phyloP scores from a whole-genome alignment of 2,797 vertebrate genomes.

The Poecilia wingei region DNA sequence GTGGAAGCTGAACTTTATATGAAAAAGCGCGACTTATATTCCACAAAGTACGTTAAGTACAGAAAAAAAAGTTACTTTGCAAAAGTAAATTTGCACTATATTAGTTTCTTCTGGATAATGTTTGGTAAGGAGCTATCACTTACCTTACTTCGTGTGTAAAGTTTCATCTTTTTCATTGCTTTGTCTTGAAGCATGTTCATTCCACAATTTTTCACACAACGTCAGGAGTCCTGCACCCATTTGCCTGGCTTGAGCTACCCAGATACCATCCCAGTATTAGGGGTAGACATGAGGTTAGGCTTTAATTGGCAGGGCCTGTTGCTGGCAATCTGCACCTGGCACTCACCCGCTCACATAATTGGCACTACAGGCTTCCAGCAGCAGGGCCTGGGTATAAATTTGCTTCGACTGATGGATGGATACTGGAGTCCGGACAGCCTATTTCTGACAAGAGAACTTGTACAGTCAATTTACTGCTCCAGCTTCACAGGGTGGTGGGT shows the following conservation, averaged over 20 bases:
- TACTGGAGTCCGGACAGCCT: constrained; percentile 72
- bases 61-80: constrained; percentile 10
- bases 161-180: constrained; percentile 2
- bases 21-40: neutral
- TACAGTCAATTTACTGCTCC: constrained; percentile 72
- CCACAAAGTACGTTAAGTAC: neutral
- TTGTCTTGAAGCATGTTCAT: constrained; percentile 43
- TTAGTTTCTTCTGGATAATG: constrained; percentile 17
- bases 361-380: constrained; percentile 68
- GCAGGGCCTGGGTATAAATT: constrained; percentile 37
- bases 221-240: constrained; percentile 29
- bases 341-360: constrained; percentile 81
- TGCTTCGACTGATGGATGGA: constrained; percentile 77
- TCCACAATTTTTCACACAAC: constrained; percentile 51
- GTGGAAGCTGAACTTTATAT: neutral
- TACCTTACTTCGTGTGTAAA: neutral
- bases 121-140: neutral
- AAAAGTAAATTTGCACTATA: constrained; percentile 16
- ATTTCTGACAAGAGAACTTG: constrained; percentile 71
- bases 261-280: constrained; percentile 63
- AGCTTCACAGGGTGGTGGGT: constrained; percentile 40
- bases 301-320: constrained; percentile 80
- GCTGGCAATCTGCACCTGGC: constrained; percentile 66
- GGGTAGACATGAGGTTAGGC: constrained; percentile 59
- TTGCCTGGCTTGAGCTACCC: constrained; percentile 56